These are phyloP conservation scores for Drosophila borealis DNA, from an alignment of 2,888 invertebrate genomes.

Conservation along the genomic window DNA sequence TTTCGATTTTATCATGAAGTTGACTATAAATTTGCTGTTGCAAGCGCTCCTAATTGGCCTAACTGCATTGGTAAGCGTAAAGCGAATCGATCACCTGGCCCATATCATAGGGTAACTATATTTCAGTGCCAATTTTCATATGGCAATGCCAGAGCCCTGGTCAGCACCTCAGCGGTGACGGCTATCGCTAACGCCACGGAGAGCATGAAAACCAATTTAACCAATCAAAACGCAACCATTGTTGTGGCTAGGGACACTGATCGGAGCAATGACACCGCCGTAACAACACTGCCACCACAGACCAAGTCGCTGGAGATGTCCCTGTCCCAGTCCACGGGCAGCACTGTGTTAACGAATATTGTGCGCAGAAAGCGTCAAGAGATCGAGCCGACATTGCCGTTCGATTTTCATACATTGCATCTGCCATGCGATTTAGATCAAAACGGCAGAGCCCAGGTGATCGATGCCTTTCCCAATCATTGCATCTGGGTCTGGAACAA, in stretches of 20 bases:
- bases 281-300: neutral
- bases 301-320: constrained; percentile 2
- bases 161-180: neutral
- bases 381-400: constrained; percentile 23
- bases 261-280: constrained; percentile 3
- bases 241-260: neutral
- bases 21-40: constrained; percentile 9
- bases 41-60: neutral
- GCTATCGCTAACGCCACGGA: neutral
- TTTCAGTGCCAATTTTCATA: constrained; percentile 10
- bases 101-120: neutral
- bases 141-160: constrained; percentile 7
- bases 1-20: constrained; percentile 18
- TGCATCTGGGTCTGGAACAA: constrained; percentile 47
- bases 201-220: neutral
- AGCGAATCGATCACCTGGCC: neutral
- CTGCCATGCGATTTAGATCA: constrained; percentile 49
- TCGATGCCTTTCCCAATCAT: constrained; percentile 32
- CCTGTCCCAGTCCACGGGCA: neutral
- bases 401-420: constrained; percentile 36
- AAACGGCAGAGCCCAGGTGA: neutral
- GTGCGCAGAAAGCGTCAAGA: constrained; percentile 35
- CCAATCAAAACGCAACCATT: neutral
- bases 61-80: constrained; percentile 26
- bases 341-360: constrained; percentile 14